Base-by-base conservation (phyloP, 2,113 vertebrate species). In the Pontoporia blainvillei region DNA sequence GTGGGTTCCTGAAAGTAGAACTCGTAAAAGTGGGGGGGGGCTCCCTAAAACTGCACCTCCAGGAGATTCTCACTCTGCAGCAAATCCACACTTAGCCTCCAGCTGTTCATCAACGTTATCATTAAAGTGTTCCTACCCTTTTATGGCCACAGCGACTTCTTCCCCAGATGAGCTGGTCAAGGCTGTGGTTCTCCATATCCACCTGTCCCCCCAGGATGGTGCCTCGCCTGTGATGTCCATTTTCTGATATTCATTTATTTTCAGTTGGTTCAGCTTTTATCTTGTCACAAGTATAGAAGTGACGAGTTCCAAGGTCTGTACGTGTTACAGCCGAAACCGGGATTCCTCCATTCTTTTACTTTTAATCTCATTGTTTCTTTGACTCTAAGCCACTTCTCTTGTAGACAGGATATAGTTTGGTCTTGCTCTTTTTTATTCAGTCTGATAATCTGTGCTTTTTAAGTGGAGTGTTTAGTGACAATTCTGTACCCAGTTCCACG, bases 181-280 rank as follows among this genome's bases (percentile, higher is more conserved):
- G 52, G n/a, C 39, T 79, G 62, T 59, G 71, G 61, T 21, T 72
- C 44, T 92, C 34, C 66, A 10, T 18, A 12, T 29, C 34, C 31
- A 52, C 18, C 44, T 66, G 1, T 79, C 41, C 71, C 52, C 71
- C 27, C 12, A 54, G 27, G 73, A 17, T 36, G 66, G 9, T 61
- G 6, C 73, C 46, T 86, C 57, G 62, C 15, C 34, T 20, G 8
- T 8, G 6, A 54, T 34, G 21, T 71, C 67, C 25, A 27, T 49
- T 91, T 75, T 62, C 79, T 79, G 59, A 85, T 90, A 93, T 41
- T 41, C n/a, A 79, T 27, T 71, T 79, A 64, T 44, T 86, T 96
- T 84, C 72, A 46, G 6, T 52, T 82, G 69, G 13, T 44, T 93
- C 29, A 39, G n/a, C 66, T 57, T 81, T 95, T 82, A 36, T 49